Evolutionary conservation across 2,888 invertebrate genomes (phyloP).

Genomic region (Hydropsyche betteni): DNA sequence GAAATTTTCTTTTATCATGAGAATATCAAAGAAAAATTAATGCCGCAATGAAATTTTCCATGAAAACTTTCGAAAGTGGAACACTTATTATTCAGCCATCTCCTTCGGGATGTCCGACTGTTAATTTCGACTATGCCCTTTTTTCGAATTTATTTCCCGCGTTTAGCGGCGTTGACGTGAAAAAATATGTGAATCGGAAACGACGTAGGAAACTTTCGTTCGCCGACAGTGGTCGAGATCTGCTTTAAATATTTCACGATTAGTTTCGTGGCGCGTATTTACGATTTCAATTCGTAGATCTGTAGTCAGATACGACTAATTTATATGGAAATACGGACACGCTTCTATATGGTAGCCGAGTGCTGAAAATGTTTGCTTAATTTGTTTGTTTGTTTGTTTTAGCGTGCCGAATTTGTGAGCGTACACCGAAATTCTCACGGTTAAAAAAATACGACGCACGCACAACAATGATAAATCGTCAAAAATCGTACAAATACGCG

Average conservation of each 20-base stretch:
- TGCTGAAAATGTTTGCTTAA: conserved; percentile 24
- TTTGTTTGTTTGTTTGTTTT: conserved; percentile 11
- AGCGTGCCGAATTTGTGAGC: not conserved
- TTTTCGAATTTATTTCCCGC: not conserved
- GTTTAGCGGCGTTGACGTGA: not conserved
- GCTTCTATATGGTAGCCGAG: conserved; percentile 13
- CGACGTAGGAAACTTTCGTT: not conserved
- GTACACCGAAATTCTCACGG: conserved; percentile 9
- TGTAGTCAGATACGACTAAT: conserved; percentile 20
- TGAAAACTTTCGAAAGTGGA: too few relatives aligned
- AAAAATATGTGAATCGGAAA: not conserved
- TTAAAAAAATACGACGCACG: not conserved
- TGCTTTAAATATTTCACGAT: conserved; percentile 16
- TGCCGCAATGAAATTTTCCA: too few relatives aligned
- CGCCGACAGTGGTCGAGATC: not conserved
- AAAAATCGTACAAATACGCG: too few relatives aligned
- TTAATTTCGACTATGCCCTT: too few relatives aligned
- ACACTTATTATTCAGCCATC: too few relatives aligned
- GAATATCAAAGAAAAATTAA: too few relatives aligned
- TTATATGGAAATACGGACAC: conserved; percentile 30
- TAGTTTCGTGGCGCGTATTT: conserved; percentile 10
- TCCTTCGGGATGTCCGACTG: too few relatives aligned
- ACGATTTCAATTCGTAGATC: conserved; percentile 28
- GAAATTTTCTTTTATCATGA: too few relatives aligned
- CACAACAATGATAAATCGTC: not conserved